Percentiles rank a stretch among this genome's conserved stretches.
These are phyloP conservation scores for Nomada fucata DNA, from an alignment of 2,888 invertebrate genomes.

Conservation along the genomic window DNA sequence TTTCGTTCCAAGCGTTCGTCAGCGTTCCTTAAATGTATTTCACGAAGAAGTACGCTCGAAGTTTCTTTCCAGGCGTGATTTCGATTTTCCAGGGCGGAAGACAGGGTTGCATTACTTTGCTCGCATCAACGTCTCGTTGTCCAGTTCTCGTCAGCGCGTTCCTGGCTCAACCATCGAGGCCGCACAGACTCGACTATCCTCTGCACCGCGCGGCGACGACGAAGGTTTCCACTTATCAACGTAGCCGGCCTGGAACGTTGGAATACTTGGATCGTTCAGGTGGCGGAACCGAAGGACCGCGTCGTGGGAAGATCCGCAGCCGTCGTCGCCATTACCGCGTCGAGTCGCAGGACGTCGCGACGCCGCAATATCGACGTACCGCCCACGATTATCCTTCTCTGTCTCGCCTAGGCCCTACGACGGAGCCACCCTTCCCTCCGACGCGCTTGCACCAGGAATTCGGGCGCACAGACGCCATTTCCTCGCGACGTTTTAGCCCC, in stretches of 20 bases:
- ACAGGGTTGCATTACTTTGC: too few species aligned
- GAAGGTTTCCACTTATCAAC: conserved; percentile 33
- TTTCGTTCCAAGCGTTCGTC: too few species aligned
- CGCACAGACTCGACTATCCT: neutral
- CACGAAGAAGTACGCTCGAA: too few species aligned
- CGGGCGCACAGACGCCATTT: conserved; percentile 27
- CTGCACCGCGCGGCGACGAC: neutral
- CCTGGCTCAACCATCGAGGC: neutral
- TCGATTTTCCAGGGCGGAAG: too few species aligned
- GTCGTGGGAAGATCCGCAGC: conserved; percentile 80
- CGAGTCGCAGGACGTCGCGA: conserved; percentile 76
- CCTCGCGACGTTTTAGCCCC: neutral
- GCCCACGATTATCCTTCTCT: conserved; percentile 73
- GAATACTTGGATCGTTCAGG: conserved; percentile 20
- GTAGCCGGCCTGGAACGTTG: conserved; percentile 17
- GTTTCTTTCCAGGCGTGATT: too few species aligned
- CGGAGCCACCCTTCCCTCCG: conserved; percentile 45
- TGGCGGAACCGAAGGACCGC: conserved; percentile 43
- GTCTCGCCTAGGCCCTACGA: conserved; percentile 47
- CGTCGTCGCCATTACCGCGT: conserved; percentile 81
- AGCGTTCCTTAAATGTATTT: too few species aligned
- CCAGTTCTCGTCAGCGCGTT: too few species aligned
- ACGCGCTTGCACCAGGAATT: conserved; percentile 33
- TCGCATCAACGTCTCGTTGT: too few species aligned
- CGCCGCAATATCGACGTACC: conserved; percentile 82